Conservation (phyloP, 2,888 invertebrate genomes). For the Phytoseiulus persimilis region DNA sequence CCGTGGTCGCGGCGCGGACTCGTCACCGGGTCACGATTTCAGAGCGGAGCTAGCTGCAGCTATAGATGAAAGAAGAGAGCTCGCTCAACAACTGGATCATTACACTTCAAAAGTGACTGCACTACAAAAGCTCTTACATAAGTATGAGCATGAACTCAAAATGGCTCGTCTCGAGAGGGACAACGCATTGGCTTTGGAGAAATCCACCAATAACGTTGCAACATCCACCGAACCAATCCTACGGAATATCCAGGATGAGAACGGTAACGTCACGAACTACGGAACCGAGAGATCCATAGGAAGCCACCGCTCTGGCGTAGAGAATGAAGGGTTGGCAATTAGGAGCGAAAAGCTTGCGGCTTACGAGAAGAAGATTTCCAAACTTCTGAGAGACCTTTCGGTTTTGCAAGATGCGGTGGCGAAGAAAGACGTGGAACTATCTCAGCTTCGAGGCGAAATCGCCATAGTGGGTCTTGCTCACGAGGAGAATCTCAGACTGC, state of each 20-base stretch:
- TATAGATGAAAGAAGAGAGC: slow-evolving; percentile 8
- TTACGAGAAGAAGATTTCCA: slow-evolving; percentile 12
- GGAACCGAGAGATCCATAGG: background rate
- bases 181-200: background rate
- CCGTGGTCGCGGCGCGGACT: background rate
- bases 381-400: background rate
- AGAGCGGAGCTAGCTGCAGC: background rate
- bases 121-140: background rate
- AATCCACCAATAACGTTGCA: background rate
- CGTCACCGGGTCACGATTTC: slow-evolving; percentile 1
- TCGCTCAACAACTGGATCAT: slow-evolving; percentile 8
- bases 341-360: background rate
- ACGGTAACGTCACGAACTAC: slow-evolving; percentile 18
- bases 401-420: slow-evolving; percentile 7
- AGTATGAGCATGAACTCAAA: slow-evolving; percentile 26
- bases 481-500: slow-evolving; percentile 20
- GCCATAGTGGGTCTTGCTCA: background rate
- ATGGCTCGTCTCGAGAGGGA: slow-evolving; percentile 16
- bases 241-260: background rate
- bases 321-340: background rate
- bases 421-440: slow-evolving; percentile 8
- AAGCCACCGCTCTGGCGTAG: background rate
- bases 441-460: slow-evolving; percentile 13
- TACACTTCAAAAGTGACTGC: slow-evolving; percentile 20
- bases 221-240: background rate